These are phyloP conservation scores for Littorina saxatilis DNA, from an alignment of 1,140 invertebrate species.

Conservation along the genomic window DNA sequence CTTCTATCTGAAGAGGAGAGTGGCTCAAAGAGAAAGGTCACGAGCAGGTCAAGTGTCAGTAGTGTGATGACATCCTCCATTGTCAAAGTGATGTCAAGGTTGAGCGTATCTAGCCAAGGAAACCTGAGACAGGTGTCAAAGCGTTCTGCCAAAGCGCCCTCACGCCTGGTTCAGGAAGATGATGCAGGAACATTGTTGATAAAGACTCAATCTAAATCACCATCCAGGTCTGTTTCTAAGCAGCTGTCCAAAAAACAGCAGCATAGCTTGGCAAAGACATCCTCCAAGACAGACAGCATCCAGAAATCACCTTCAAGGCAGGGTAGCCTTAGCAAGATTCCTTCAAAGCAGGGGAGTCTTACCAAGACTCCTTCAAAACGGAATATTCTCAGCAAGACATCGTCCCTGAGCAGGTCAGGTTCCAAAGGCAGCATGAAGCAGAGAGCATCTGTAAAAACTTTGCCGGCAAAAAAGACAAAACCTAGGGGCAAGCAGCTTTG, in stretches of 20 bases:
- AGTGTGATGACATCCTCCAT: neutral
- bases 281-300: neutral
- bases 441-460: neutral
- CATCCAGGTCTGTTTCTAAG: neutral
- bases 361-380: neutral
- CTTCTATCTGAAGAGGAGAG: conserved; percentile 7
- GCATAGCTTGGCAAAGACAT: neutral
- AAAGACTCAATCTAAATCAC: neutral
- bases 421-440: neutral
- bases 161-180: neutral
- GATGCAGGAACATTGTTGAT: neutral
- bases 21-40: neutral
- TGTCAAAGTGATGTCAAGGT: neutral
- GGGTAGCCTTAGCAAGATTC: neutral
- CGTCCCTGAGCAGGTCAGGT: conserved; percentile 10
- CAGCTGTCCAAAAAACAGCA: neutral
- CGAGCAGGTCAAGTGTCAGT: neutral
- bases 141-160: conserved; percentile 15
- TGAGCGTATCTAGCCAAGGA: neutral
- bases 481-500: conserved; percentile 28
- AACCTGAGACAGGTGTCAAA: neutral
- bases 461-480: neutral
- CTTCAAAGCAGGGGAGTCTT: neutral
- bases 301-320: neutral
- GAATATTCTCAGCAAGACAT: neutral